phyloP scores from a whole-genome alignment of 2,888 invertebrate species.

The Barypeithes pellucidus region DNA sequence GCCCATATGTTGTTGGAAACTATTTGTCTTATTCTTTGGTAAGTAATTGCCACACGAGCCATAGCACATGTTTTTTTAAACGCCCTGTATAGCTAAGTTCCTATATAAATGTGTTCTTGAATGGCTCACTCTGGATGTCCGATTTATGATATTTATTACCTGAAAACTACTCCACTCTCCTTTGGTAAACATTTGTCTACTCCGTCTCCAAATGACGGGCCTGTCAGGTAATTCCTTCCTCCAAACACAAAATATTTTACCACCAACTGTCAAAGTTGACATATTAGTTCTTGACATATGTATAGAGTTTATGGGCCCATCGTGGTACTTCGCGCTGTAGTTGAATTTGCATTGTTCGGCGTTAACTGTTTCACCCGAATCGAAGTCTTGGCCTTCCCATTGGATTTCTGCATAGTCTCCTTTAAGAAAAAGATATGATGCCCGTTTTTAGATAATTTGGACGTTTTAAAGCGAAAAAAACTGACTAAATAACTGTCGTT shows the following conservation, averaged over 20 bases:
- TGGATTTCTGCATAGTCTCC: slow-evolving; percentile 69
- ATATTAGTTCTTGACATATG: slow-evolving; percentile 34
- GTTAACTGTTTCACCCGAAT: slow-evolving; percentile 76
- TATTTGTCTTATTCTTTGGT: no score
- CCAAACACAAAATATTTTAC: slow-evolving; percentile 67
- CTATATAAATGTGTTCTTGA: no score
- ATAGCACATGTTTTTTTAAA: no score
- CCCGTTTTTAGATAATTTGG: neutral
- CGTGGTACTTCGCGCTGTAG: slow-evolving; percentile 74
- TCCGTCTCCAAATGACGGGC: slow-evolving; percentile 80
- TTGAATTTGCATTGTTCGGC: slow-evolving; percentile 76
- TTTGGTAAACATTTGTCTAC: slow-evolving; percentile 75
- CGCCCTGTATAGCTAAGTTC: no score
- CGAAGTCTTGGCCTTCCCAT: slow-evolving; percentile 82
- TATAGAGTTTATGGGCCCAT: slow-evolving; percentile 76
- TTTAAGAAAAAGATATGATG: neutral
- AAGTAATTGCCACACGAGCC: no score
- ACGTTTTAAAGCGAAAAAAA: no score
- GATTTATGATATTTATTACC: slow-evolving; percentile 53
- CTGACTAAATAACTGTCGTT: no score
- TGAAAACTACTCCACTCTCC: slow-evolving; percentile 78
- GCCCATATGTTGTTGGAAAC: no score
- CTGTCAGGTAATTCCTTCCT: slow-evolving; percentile 74
- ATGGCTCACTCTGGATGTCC: no score
- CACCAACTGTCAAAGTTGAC: slow-evolving; percentile 62